Conservation (phyloP, 1,140 invertebrate species). For the Thaumetopoea pityocampa region DNA sequence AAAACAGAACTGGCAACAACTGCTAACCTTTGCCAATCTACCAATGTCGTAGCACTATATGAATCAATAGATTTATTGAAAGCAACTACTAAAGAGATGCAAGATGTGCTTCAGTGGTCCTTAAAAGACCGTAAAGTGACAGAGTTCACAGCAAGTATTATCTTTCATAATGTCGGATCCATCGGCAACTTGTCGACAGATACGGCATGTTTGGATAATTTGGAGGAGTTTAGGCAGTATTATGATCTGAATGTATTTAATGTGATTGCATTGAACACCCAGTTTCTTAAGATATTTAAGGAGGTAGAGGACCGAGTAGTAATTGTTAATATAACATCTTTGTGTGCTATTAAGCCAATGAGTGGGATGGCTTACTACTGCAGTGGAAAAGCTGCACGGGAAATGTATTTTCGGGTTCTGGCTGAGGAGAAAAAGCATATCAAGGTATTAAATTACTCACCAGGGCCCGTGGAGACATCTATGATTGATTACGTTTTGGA, state of each 20-base stretch:
- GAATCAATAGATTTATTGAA: conserved; percentile 78
- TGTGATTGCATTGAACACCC: conserved; percentile 85
- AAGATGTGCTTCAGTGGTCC: conserved; percentile 66
- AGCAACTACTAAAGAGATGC: conserved; percentile 66
- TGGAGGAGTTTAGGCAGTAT: conserved; percentile 80
- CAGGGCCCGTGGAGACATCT: conserved; percentile 93
- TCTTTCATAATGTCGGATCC: conserved; percentile 94
- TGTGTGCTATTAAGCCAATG: conserved; percentile 86
- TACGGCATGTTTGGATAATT: conserved; percentile 78
- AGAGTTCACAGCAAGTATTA: conserved; percentile 81
- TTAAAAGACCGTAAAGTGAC: conserved; percentile 48
- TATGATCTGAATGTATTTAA: conserved; percentile 89
- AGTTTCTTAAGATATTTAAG: conserved; percentile 84
- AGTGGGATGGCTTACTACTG: conserved; percentile 89
- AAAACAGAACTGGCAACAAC: conserved; percentile 80
- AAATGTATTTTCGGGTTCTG: conserved; percentile 93
- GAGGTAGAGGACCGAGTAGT: conserved; percentile 64
- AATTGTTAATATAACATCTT: conserved; percentile 93
- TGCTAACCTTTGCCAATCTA: conserved; percentile 73
- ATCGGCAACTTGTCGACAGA: conserved; percentile 84
- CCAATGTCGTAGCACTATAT: conserved; percentile 75
- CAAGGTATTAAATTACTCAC: conserved; percentile 92
- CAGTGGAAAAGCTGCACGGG: conserved; percentile 91
- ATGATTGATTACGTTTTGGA: conserved; percentile 86
- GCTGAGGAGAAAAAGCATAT: conserved; percentile 87